phyloP scores from a whole-genome alignment of 2,888 invertebrate species.

The Margaritifera margaritifera region DNA sequence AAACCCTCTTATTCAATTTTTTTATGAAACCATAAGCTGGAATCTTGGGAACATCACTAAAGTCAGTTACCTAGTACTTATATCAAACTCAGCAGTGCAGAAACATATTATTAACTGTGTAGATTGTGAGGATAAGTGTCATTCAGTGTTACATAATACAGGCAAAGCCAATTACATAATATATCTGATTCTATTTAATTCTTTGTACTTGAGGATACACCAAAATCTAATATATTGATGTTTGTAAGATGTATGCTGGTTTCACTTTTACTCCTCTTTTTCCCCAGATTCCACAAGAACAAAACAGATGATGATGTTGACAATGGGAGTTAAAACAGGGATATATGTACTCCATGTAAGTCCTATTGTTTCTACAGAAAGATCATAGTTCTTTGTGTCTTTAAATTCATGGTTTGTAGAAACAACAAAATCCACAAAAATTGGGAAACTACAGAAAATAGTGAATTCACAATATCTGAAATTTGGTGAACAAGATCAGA shows the following conservation, averaged over 20 bases:
- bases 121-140: no score
- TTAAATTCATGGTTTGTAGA: no score
- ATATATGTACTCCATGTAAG: slow-evolving; percentile 57
- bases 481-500: no score
- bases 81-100: no score
- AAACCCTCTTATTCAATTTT: no score
- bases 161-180: not conserved
- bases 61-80: no score
- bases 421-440: no score
- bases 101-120: no score
- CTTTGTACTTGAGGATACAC: not conserved
- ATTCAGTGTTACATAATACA: not conserved
- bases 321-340: slow-evolving; percentile 49
- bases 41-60: no score
- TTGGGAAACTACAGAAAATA: no score
- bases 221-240: not conserved
- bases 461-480: no score
- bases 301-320: slow-evolving; percentile 49
- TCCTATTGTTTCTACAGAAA: not conserved
- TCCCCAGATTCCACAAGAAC: slow-evolving; percentile 48
- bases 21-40: no score
- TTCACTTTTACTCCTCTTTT: slow-evolving; percentile 7
- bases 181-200: not conserved
- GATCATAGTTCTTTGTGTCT: not conserved
- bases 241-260: not conserved